phyloP scores from a whole-genome alignment of 2,888 invertebrate species.

The Nebria brevicollis region DNA sequence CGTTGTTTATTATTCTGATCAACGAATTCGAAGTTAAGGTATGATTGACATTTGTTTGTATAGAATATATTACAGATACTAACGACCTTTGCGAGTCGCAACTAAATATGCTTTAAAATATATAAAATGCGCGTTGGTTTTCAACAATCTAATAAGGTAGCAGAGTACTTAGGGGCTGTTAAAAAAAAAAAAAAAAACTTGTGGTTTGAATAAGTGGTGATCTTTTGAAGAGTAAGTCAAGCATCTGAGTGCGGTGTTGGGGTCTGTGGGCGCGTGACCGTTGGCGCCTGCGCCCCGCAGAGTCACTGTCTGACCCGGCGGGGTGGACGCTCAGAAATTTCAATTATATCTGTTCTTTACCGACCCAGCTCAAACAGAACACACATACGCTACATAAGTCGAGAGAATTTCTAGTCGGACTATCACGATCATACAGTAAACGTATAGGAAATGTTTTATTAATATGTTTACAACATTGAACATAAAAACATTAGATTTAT shows the following conservation, averaged over 20 bases:
- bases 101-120: no score
- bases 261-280: conserved; percentile 20
- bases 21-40: no score
- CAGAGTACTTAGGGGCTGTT: neutral
- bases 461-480: neutral
- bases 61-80: no score
- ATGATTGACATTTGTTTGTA: no score
- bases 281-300: conserved; percentile 53
- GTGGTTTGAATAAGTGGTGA: neutral
- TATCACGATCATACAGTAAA: neutral
- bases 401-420: neutral
- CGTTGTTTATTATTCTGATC: no score
- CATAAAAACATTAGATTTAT: neutral
- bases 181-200: neutral
- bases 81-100: no score
- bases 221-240: neutral
- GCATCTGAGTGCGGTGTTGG: neutral
- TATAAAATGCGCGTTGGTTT: no score
- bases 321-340: conserved; percentile 49
- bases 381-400: neutral
- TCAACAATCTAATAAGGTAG: neutral
- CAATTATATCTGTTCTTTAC: conserved; percentile 36
- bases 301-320: conserved; percentile 51
- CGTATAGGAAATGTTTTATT: neutral
- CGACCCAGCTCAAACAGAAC: conserved; percentile 12